These are phyloP conservation scores for Halesus radiatus DNA, from an alignment of 1,140 invertebrate species.

Conservation along the genomic window DNA sequence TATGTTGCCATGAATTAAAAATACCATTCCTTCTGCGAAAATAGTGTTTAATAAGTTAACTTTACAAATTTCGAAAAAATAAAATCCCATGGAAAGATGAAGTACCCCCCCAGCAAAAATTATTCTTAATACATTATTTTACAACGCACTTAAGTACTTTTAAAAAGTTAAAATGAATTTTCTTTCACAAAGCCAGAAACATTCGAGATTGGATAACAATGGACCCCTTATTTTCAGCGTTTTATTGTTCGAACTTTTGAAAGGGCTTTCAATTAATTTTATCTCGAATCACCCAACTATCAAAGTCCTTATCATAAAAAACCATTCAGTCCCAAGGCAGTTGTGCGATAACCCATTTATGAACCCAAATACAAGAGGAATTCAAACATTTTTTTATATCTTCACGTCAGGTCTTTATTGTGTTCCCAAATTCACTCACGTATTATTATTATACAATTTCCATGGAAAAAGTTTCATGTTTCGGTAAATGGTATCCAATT, in stretches of 20 bases:
- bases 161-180: no score
- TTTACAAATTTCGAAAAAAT: no score
- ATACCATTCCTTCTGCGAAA: no score
- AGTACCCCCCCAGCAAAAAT: no score
- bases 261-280: conserved; percentile 46
- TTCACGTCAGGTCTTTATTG: conserved; percentile 22
- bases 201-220: neutral
- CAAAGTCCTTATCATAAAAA: conserved; percentile 37
- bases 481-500: conserved; percentile 39
- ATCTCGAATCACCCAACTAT: conserved; percentile 38
- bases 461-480: conserved; percentile 39
- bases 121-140: no score
- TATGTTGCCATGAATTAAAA: no score
- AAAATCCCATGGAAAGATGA: no score
- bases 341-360: conserved; percentile 25
- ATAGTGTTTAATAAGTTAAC: no score
- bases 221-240: neutral
- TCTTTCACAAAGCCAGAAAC: neutral
- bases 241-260: conserved; percentile 23
- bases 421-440: conserved; percentile 34
- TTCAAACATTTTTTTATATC: conserved; percentile 32
- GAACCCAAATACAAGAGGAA: conserved; percentile 15
- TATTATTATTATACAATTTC: conserved; percentile 26
- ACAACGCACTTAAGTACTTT: no score
- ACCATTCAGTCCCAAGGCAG: conserved; percentile 5